Conservation (phyloP, 2,888 invertebrate genomes). For the Psylliodes chrysocephalus region DNA sequence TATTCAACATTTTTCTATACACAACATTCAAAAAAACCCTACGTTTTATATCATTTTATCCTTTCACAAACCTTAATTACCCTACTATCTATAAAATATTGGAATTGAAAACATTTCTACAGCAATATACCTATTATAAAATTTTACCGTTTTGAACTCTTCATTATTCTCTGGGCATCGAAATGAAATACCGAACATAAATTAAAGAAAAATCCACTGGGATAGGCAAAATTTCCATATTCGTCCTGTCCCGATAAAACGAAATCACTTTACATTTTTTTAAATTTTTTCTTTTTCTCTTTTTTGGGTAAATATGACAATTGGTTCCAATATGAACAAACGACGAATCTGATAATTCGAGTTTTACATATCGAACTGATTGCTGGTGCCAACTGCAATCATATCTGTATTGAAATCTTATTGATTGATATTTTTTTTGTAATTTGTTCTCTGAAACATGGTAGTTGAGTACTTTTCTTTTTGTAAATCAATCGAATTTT, state of each 20-base stretch:
- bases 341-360: slow-evolving; percentile 30
- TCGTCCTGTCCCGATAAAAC: not conserved
- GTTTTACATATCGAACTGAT: slow-evolving; percentile 31
- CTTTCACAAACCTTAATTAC: no score
- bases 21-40: no score
- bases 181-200: not conserved
- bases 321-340: slow-evolving; percentile 26
- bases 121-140: no score
- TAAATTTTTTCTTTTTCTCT: slow-evolving; percentile 9
- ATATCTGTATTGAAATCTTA: slow-evolving; percentile 27
- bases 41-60: no score
- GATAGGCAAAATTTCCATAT: not conserved
- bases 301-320: slow-evolving; percentile 19
- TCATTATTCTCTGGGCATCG: no score
- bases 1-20: no score
- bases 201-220: slow-evolving; percentile 7
- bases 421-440: slow-evolving; percentile 29
- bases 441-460: slow-evolving; percentile 13
- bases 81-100: no score
- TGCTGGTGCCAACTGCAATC: slow-evolving; percentile 31
- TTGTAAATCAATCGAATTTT: no score
- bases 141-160: no score
- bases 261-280: slow-evolving; percentile 4
- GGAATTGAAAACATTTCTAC: no score
- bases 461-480: not conserved